Conservation (phyloP, 2,797 vertebrate species). For the Pantherophis vulpinus region DNA sequence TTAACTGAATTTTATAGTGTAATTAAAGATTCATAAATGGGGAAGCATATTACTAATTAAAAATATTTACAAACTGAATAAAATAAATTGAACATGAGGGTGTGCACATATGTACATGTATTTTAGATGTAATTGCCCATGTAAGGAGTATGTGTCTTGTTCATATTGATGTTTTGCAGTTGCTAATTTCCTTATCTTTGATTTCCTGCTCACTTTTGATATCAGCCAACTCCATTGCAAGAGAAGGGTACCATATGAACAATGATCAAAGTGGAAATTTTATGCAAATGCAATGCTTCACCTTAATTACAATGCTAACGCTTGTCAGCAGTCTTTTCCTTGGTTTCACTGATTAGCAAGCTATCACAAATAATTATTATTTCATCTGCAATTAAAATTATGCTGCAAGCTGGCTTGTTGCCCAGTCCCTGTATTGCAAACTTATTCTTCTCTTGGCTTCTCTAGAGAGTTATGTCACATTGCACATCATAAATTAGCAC, state of each 20-base stretch:
- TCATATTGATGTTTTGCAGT: conserved; percentile 63
- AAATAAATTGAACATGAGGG: conserved; percentile 34
- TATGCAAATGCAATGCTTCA: conserved; percentile 71
- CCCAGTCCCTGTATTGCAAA: conserved; percentile 33
- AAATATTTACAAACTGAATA: conserved; percentile 41
- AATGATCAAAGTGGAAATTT: conserved; percentile 72
- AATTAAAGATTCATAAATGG: neutral
- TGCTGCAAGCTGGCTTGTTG: conserved; percentile 48
- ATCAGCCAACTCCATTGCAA: conserved; percentile 57
- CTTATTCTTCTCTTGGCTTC: neutral
- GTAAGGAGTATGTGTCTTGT: conserved; percentile 56
- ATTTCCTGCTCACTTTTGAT: conserved; percentile 58
- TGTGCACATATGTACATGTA: neutral
- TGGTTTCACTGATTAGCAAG: conserved; percentile 67
- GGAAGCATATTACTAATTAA: conserved; percentile 39
- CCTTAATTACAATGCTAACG: conserved; percentile 72
- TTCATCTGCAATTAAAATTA: conserved; percentile 72
- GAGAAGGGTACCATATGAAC: conserved; percentile 62
- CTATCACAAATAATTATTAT: conserved; percentile 72
- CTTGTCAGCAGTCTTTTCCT: conserved; percentile 69
- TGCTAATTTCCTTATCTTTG: conserved; percentile 59
- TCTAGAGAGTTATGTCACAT: conserved; percentile 33
- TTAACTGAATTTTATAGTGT: conserved; percentile 11
- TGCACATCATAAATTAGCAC: conserved; percentile 28
- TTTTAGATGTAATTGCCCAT: conserved; percentile 48